Percentiles rank a stretch among this genome's conserved stretches.
Conservation (phyloP, 1,140 invertebrate species). For the Diorhabda elongata region DNA sequence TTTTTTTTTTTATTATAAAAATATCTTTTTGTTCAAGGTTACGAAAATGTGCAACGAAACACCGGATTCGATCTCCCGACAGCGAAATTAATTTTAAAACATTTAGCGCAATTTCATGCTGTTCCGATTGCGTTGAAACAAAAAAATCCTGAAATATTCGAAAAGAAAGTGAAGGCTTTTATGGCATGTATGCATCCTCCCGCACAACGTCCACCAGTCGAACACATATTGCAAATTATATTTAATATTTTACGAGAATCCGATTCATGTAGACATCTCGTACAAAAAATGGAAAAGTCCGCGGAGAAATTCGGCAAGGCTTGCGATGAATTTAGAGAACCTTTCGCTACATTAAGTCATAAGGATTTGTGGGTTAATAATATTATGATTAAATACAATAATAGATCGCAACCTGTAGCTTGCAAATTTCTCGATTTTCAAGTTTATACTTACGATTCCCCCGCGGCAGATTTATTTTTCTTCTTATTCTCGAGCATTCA, state of each 20-base stretch:
- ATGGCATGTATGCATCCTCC: slow-evolving; percentile 29
- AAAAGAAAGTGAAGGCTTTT: slow-evolving; percentile 45
- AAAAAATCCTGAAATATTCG: slow-evolving; percentile 45
- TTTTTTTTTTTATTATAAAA: no score
- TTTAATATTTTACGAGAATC: slow-evolving; percentile 28
- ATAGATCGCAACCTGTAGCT: slow-evolving; percentile 43
- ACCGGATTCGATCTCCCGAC: no score
- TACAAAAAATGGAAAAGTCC: slow-evolving; percentile 21
- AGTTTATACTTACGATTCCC: slow-evolving; percentile 52
- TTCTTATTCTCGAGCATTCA: slow-evolving; percentile 54
- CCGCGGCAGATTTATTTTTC: slow-evolving; percentile 55
- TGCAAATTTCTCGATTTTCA: slow-evolving; percentile 62
- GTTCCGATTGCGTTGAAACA: no score
- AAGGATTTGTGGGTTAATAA: slow-evolving; percentile 64
- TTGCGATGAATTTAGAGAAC: slow-evolving; percentile 36
- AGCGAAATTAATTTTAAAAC: no score
- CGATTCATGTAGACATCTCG: slow-evolving; percentile 29
- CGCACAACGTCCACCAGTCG: slow-evolving; percentile 28
- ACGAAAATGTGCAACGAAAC: no score
- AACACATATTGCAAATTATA: slow-evolving; percentile 28
- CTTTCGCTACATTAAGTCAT: slow-evolving; percentile 54
- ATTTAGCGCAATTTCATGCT: no score
- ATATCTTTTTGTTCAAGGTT: no score
- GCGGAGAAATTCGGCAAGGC: slow-evolving; percentile 24
- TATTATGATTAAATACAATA: slow-evolving; percentile 46